Evolutionary conservation across 2,113 vertebrate genomes (phyloP).

Genomic region (Oreochromis aureus): DNA sequence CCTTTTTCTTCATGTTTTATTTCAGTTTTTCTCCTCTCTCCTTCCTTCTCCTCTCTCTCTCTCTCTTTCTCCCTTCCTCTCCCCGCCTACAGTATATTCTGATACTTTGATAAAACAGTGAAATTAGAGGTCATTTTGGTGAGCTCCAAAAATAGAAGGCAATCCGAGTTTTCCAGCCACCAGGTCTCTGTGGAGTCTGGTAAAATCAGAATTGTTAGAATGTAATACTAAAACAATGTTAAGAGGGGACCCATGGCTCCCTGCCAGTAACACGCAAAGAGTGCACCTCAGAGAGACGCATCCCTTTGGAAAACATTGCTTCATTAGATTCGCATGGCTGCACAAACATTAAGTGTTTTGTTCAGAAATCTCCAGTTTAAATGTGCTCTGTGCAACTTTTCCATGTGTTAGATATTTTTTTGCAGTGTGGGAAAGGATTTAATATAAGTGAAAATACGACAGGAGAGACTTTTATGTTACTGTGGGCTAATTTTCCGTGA

Average conservation of each 20-base stretch:
- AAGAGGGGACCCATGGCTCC: background rate
- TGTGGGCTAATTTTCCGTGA: background rate
- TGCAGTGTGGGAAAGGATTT: background rate
- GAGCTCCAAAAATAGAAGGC: constrained; percentile 60
- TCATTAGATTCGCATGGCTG: constrained; percentile 15
- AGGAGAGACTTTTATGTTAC: background rate
- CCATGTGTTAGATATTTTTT: background rate
- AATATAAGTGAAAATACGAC: background rate
- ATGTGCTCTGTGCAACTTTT: background rate
- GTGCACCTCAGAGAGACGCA: background rate
- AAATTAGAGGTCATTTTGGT: constrained; percentile 63
- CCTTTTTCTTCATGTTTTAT: background rate
- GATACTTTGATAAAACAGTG: constrained; percentile 42
- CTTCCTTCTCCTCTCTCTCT: background rate
- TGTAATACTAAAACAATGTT: constrained; percentile 40
- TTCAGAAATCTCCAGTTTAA: background rate
- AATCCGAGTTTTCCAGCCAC: constrained; percentile 49
- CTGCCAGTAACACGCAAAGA: background rate
- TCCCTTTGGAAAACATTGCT: background rate
- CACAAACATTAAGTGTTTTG: background rate
- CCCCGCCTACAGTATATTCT: background rate
- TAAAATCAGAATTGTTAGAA: constrained; percentile 34
- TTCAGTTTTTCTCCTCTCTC: background rate
- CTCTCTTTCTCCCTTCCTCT: background rate
- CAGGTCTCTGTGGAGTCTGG: constrained; percentile 52